Evolutionary conservation across 1,140 invertebrate species (phyloP).

Genomic region (Magallana gigas): DNA sequence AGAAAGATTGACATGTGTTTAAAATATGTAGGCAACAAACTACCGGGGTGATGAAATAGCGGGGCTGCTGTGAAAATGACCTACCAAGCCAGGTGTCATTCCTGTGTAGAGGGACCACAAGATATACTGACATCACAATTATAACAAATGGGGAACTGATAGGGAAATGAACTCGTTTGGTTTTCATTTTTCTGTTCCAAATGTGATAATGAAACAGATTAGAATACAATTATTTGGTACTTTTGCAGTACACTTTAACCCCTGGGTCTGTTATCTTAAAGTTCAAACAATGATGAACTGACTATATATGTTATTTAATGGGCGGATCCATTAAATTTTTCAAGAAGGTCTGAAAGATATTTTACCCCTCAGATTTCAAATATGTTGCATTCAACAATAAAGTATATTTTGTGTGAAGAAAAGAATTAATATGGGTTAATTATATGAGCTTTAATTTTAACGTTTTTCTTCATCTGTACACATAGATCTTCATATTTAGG

Average conservation of each 20-base stretch:
- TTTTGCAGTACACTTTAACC: neutral
- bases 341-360: neutral
- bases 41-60: constrained; percentile 20
- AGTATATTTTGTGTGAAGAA: no score
- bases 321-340: neutral
- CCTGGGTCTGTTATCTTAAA: neutral
- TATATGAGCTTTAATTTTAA: neutral
- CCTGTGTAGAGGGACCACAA: neutral
- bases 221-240: neutral
- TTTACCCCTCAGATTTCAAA: neutral
- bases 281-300: neutral
- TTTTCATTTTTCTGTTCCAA: constrained; percentile 1
- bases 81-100: neutral
- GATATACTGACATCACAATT: neutral
- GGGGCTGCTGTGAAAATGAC: constrained; percentile 13
- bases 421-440: no score
- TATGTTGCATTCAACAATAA: neutral
- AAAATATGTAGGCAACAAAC: neutral
- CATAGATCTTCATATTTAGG: neutral
- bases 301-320: neutral
- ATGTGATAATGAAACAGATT: constrained; percentile 2
- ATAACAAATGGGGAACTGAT: neutral
- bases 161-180: neutral
- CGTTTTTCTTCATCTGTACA: neutral
- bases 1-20: neutral